phyloP scores from a whole-genome alignment of 2,113 vertebrate species.

The Mugil cephalus region DNA sequence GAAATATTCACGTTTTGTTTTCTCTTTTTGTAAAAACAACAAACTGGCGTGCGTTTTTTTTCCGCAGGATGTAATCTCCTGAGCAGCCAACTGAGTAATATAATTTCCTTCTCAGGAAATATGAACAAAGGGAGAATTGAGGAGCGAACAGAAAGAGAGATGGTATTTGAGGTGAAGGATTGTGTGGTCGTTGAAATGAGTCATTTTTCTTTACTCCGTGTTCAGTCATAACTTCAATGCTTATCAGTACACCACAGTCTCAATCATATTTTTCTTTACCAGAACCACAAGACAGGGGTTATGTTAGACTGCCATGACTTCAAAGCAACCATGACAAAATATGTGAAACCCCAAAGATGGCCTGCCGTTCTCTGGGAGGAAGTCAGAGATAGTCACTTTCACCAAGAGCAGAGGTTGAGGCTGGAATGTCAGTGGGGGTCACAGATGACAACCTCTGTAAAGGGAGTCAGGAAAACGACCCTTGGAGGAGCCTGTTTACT shows the following conservation, averaged over 20 bases:
- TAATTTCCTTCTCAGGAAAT: slow-evolving; percentile 34
- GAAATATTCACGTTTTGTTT: slow-evolving; percentile 2
- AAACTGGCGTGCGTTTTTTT: too few relatives aligned
- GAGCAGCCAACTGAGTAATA: slow-evolving; percentile 28
- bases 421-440: slow-evolving; percentile 83
- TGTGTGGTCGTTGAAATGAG: slow-evolving; percentile 48
- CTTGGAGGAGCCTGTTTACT: slow-evolving; percentile 31
- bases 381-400: slow-evolving; percentile 80
- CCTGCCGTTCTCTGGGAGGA: slow-evolving; percentile 21
- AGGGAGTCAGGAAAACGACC: slow-evolving; percentile 45
- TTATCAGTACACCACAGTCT: slow-evolving; percentile 46
- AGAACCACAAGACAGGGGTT: slow-evolving; percentile 53
- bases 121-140: slow-evolving; percentile 53
- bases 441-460: slow-evolving; percentile 48
- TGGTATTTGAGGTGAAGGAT: slow-evolving; percentile 47
- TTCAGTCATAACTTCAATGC: slow-evolving; percentile 31
- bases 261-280: slow-evolving; percentile 16
- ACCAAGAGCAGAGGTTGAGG: slow-evolving; percentile 86
- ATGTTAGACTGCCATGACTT: slow-evolving; percentile 45
- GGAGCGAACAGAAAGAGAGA: slow-evolving; percentile 44
- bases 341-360: slow-evolving; percentile 33
- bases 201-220: slow-evolving; percentile 24
- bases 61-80: too few relatives aligned
- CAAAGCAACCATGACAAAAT: slow-evolving; percentile 51
- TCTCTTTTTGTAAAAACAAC: too few relatives aligned